These are phyloP conservation scores for Dendrolimus punctatus DNA, from an alignment of 1,140 invertebrate species.

Conservation along the genomic window DNA sequence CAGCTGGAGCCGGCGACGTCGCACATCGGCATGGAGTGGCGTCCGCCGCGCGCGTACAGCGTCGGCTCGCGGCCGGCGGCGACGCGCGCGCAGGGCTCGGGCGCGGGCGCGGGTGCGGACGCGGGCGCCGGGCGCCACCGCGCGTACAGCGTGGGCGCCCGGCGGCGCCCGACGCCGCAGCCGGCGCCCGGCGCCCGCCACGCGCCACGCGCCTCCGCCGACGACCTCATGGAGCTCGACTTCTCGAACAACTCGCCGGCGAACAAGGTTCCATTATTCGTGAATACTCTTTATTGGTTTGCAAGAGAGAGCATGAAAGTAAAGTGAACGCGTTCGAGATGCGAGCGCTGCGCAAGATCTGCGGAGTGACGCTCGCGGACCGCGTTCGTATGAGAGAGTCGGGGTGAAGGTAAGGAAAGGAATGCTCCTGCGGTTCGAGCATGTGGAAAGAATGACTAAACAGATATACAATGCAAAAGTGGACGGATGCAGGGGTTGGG, in stretches of 20 bases:
- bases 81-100: conserved; percentile 25
- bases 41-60: conserved; percentile 87
- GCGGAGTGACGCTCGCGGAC: no score
- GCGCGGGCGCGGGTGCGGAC: conserved; percentile 40
- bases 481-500: no score
- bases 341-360: no score
- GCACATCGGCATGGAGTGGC: conserved; percentile 55
- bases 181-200: conserved; percentile 69
- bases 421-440: no score
- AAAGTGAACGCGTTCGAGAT: no score
- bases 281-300: no score
- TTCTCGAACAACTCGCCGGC: conserved; percentile 74
- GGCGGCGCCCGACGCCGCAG: conserved; percentile 47
- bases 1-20: conserved; percentile 47
- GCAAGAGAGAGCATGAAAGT: no score
- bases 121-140: conserved; percentile 36
- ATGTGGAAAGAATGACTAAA: no score
- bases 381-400: no score
- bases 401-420: no score
- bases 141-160: conserved; percentile 40
- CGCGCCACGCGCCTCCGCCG: conserved; percentile 68
- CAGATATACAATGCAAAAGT: no score
- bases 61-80: conserved; percentile 85
- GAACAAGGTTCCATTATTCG: no score
- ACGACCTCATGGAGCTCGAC: conserved; percentile 87